Evolutionary conservation across 1,140 invertebrate genomes (phyloP), one percentile per base, ranked within the genome.

Genomic region (Hormaphis cornu): DNA sequence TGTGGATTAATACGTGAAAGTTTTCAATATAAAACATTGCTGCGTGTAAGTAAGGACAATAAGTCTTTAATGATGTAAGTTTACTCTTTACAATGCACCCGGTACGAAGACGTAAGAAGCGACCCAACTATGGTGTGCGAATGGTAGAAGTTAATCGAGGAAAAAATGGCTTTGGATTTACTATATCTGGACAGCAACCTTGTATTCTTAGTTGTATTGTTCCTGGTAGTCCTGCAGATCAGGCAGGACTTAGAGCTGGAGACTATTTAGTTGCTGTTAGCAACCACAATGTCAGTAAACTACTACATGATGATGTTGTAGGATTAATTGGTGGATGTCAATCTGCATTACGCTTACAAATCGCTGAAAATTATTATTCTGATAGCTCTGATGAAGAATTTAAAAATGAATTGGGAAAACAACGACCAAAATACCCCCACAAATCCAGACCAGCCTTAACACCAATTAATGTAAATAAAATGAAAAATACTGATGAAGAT

Each of bases 211-310:
- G 90, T 73, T 92, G 89, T 77, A 93, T 94, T 74, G 90, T 92
- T 1, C 80, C 83, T 71, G 87, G 88, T 71, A 92, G 90, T 74
- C 90, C 91, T 3, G 91, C 91, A 1, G 89, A 92, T 72, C 80
- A 82, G 69, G 91, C 91, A 20, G 93, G 93, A 3, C 80, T 98
- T 14, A 84, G 91, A 48, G 87, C 91, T 42, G 94, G 94, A 0
- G 93, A 97, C 77, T 93, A 92, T 75, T 80, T 97, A 10, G 86
- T 97, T 10, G 89, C 91, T 12, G 94, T 97, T 0, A 95, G 96
- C 79, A 90, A 89, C 1, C 82, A 88, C 22, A 91, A 89, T 77
- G 93, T 97, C 1, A 89, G 90, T 12, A 88, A 92, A 79, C 83
- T 89, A 63, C 87, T 89, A 0, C 95, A 97, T 76, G 93, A 96